These are phyloP conservation scores for Baryphthengus martii DNA, from an alignment of 2,113 vertebrate species.

Conservation along the genomic window DNA sequence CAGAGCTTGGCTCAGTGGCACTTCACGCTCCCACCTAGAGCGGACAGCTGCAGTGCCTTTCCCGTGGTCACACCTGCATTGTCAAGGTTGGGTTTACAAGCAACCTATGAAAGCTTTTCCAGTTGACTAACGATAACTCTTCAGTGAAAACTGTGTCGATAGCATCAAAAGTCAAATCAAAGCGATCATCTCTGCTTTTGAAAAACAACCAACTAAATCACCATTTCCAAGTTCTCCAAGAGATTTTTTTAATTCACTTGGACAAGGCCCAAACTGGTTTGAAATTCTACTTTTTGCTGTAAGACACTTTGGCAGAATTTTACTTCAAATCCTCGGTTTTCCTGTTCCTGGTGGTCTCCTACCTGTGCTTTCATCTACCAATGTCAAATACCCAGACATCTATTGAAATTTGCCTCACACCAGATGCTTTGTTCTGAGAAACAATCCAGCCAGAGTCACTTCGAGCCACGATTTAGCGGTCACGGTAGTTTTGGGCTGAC, in stretches of 20 bases:
- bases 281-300: neutral
- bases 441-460: neutral
- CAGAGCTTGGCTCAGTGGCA: neutral
- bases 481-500: too few species aligned
- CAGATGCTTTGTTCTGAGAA: neutral
- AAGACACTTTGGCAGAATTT: neutral
- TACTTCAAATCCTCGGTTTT: neutral
- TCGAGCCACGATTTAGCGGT: too few species aligned
- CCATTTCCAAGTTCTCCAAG: neutral
- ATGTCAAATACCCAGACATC: neutral
- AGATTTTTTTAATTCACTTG: neutral
- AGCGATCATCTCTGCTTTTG: neutral
- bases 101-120: neutral
- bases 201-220: neutral
- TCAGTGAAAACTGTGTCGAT: too few species aligned
- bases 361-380: neutral
- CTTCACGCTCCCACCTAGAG: accelerated
- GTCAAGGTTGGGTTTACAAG: neutral
- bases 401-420: accelerated
- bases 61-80: accelerated
- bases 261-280: neutral
- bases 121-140: neutral
- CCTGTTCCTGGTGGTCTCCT: neutral
- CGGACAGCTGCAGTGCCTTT: neutral
- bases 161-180: neutral